Evolutionary conservation across 2,113 vertebrate species (phyloP), one percentile per base, ranked within the genome.

Genomic region (Xerus inauris): DNA sequence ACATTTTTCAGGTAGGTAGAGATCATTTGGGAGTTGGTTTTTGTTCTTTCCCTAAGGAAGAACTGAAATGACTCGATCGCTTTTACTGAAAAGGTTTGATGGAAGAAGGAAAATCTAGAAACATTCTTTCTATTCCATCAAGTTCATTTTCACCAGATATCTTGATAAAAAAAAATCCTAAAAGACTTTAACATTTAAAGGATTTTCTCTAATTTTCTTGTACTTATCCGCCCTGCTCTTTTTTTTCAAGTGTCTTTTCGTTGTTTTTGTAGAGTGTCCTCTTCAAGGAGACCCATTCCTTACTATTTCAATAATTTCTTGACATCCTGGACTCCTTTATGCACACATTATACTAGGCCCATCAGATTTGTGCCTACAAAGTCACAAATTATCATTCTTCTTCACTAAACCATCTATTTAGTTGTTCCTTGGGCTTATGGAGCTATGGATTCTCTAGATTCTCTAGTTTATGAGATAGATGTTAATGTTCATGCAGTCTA

Each of bases 1-100:
- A 99, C 99, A 2, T 99, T 99, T 98, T 99, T 99, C 99, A 99
- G 99, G 99, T 99, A 96, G 79, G 98, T 92, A 76, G 59, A 64
- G 85, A 14, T 42, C 32, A 26, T 42, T 62, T 83, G 8, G 24
- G 3, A 8, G 8, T 28, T 28, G 24, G 59, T 62, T 62, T 62
- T 26, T 62, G 59, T 62, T 42, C 77, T 88, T 84, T 81, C 93
- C 80, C 97, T 96, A 59, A 82, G 96, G 69, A 86, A 93, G 32
- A 12, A 94, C 20, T 92, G 12, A 6, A 86, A 76, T 54, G 45
- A 95, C n/a, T 81, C 35, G 32, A 76, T 94, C 3, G 30, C 72
- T 71, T 30, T n/a, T 8, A n/a, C 9, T 65, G 17, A 26, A 49
- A 72, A 93, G 93, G 6, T 1, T 16, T 28, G 17, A 28, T 17